These are phyloP conservation scores for Dasysyrphus albostriatus DNA, from an alignment of 2,888 invertebrate species.

Conservation along the genomic window DNA sequence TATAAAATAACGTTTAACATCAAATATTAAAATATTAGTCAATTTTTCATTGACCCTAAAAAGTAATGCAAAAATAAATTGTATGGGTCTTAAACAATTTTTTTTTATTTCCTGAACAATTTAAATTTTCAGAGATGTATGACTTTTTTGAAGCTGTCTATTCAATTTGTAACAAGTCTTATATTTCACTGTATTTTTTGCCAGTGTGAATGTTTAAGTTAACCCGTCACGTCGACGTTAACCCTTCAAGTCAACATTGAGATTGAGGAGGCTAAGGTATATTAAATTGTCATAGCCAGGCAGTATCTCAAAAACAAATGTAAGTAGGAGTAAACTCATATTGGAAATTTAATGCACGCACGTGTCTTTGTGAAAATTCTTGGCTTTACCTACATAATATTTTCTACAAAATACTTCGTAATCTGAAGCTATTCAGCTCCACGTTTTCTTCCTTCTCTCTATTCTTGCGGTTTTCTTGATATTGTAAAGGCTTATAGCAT, in stretches of 20 bases:
- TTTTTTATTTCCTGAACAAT: no score
- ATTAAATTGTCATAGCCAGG: not conserved
- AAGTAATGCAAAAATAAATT: no score
- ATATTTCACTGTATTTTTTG: no score
- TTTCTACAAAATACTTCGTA: not conserved
- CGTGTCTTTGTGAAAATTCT: not conserved
- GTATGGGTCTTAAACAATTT: no score
- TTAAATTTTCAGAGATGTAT: no score
- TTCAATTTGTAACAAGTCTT: no score
- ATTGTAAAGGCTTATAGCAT: not conserved
- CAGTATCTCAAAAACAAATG: not conserved
- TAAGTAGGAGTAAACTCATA: not conserved
- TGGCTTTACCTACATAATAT: not conserved
- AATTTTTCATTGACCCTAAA: no score
- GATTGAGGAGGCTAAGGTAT: not conserved
- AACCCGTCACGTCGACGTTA: not conserved
- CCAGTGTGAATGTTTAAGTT: no score
- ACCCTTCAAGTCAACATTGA: not conserved
- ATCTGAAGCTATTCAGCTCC: not conserved
- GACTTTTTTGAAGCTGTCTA: no score
- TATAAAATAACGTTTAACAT: no score
- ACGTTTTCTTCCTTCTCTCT: constrained; percentile 2
- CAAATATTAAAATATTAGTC: no score
- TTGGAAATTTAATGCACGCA: not conserved
- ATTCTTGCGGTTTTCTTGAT: constrained; percentile 14